Percentiles rank a stretch among this genome's conserved stretches.
These are phyloP conservation scores for Magallana angulata DNA, from an alignment of 1,140 invertebrate species.

Conservation along the genomic window DNA sequence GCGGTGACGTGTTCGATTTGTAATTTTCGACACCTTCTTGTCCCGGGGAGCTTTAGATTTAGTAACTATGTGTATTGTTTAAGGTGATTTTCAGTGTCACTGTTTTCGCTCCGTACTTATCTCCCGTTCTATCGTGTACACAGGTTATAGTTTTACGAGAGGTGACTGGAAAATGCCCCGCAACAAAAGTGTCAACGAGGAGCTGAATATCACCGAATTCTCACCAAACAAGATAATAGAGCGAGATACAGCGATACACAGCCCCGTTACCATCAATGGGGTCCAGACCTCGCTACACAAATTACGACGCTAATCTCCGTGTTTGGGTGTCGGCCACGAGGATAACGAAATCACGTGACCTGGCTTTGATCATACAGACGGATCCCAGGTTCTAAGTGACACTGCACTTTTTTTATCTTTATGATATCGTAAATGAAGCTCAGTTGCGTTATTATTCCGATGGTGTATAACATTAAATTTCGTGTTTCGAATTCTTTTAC, in stretches of 20 bases:
- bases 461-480: too few species aligned
- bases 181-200: constrained; percentile 19
- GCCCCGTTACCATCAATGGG: background rate
- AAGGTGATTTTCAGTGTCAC: background rate
- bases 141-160: background rate
- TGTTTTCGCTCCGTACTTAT: background rate
- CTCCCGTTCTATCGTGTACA: background rate
- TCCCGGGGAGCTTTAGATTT: background rate
- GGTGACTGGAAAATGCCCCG: background rate
- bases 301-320: background rate
- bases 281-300: background rate
- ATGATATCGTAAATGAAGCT: too few species aligned
- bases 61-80: constrained; percentile 8
- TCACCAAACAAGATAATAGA: constrained; percentile 14
- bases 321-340: background rate
- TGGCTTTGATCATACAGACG: background rate
- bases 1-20: background rate
- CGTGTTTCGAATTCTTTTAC: too few species aligned
- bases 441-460: too few species aligned
- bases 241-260: background rate
- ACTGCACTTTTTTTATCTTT: too few species aligned
- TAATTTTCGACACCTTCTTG: background rate
- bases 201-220: background rate
- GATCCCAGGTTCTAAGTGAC: too few species aligned
- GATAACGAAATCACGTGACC: background rate